phyloP scores from a whole-genome alignment of 1,140 invertebrate genomes.

The Dreissena polymorpha region DNA sequence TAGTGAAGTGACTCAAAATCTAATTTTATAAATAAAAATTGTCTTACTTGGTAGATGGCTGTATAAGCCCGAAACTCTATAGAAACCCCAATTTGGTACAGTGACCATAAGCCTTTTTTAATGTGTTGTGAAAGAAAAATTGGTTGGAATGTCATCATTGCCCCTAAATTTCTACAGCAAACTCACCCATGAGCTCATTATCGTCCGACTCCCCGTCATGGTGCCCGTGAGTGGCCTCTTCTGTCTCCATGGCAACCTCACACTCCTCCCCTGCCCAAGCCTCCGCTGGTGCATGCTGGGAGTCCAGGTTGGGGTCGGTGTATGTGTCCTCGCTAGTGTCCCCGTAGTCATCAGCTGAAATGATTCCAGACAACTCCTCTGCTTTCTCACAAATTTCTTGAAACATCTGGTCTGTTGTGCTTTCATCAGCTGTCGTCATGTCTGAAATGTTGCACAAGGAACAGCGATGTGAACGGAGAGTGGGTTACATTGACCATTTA shows the following conservation, averaged over 20 bases:
- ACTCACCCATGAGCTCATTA: constrained; percentile 30
- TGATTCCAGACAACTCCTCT: constrained; percentile 22
- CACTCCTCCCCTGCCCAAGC: not conserved
- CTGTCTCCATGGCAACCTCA: constrained; percentile 30
- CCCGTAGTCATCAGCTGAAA: constrained; percentile 20
- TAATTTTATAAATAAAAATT: too few relatives aligned
- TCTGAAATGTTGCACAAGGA: constrained; percentile 4
- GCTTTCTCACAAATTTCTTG: constrained; percentile 40
- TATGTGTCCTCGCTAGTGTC: constrained; percentile 7
- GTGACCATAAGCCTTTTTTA: not conserved
- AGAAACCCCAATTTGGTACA: not conserved
- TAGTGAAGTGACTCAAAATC: too few relatives aligned
- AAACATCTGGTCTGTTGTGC: constrained; percentile 13
- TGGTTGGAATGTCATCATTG: too few relatives aligned
- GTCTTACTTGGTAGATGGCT: too few relatives aligned
- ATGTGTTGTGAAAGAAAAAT: not conserved
- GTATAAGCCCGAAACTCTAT: not conserved
- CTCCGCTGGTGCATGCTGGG: not conserved
- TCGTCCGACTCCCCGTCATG: constrained; percentile 24
- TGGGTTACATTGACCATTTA: not conserved
- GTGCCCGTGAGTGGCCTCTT: constrained; percentile 3
- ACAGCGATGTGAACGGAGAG: not conserved
- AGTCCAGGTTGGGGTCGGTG: constrained; percentile 19
- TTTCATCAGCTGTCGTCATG: not conserved
- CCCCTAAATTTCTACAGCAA: not conserved